Base-by-base conservation (phyloP, 2,797 vertebrate species). In the Poecilia velifera region DNA sequence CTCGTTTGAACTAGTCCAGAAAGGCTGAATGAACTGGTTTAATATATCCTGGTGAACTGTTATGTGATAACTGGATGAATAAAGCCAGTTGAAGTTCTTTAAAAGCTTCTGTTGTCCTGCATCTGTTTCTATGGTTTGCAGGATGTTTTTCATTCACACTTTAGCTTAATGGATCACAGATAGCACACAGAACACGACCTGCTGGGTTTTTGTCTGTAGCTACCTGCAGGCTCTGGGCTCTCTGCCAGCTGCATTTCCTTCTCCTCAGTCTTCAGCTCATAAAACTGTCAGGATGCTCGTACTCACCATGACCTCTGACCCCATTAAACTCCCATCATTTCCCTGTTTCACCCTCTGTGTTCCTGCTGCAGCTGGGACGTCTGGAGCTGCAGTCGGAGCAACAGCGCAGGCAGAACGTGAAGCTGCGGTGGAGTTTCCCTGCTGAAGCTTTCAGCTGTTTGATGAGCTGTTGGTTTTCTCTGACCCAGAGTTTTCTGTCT, bases 251-350 rank as follows among this genome's bases (percentile, higher is more conserved):
- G 51, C 81, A 72, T 74, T 84, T 78, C 82, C 53, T 62, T 46
- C 74, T 80, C 73, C 82, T 73, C 55, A 39, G 43, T 76, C 74
- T 78, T 79, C 82, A 80, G 90, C 83, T 89, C 89, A 90, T 94
- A 92, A 94, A 94, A 74, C 90, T 92, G 90, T 94, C 92, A 92
- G 82, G 90, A 76, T 34, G 80, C 85, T 80, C 84, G 89, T 90
- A 85, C 87, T 76, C 87, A 79, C 79, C 3, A 4, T 90, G 85
- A 93, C 93, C 91, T 90, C 87, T 91, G 85, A 90, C 90, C 90
- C 84, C 81, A 70, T 90, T 90, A 90, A 90, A 90, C 82, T 89
- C 87, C 74, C 78, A 66, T 82, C 49, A 49, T 31, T 62, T 34
- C 73, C 77, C 25, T 73, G 55, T 51, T 73, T 70, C 49, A 72